phyloP scores from a whole-genome alignment of 30 jellyfish, hydroid and myxozoan genomes.

The Turritopsis dohrnii region DNA sequence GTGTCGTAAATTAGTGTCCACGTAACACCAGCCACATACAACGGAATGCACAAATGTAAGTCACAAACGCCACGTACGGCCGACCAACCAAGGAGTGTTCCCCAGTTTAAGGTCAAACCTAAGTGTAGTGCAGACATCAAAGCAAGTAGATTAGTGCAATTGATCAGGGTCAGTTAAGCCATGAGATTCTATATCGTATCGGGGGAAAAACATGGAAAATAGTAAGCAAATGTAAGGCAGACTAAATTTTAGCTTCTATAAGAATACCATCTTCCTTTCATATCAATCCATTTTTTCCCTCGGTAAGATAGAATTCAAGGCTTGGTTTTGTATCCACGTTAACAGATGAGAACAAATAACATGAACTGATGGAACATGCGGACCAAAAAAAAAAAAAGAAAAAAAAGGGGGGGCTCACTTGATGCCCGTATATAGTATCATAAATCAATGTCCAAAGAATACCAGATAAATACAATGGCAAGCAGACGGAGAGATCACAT shows the following conservation, averaged over 20 bases:
- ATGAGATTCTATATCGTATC: too few species aligned
- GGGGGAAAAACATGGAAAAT: too few species aligned
- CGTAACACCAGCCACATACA: slow-evolving; percentile 61
- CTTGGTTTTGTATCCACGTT: too few species aligned
- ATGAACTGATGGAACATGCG: background rate
- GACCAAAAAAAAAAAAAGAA: background rate
- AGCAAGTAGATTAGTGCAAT: too few species aligned
- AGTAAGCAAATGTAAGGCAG: too few species aligned
- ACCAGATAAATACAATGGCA: slow-evolving; percentile 80
- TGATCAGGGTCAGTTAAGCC: too few species aligned
- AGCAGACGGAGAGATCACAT: slow-evolving; percentile 72
- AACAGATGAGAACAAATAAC: too few species aligned
- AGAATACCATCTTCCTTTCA: too few species aligned
- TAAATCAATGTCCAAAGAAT: slow-evolving; percentile 72
- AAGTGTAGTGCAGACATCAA: background rate
- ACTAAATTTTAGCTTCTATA: too few species aligned
- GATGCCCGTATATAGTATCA: slow-evolving; percentile 94
- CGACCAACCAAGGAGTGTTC: slow-evolving; percentile 91
- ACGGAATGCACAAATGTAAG: slow-evolving; percentile 70
- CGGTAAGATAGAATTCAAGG: too few species aligned
- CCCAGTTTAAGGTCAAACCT: slow-evolving; percentile 95
- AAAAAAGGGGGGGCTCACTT: slow-evolving; percentile 41
- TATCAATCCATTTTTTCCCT: too few species aligned
- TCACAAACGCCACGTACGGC: slow-evolving; percentile 89
- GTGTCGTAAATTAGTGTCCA: slow-evolving; percentile 92